Percentiles rank a stretch among this genome's conserved stretches.
Conservation (phyloP, 2,888 invertebrate genomes). For the Cybosia mesomella region DNA sequence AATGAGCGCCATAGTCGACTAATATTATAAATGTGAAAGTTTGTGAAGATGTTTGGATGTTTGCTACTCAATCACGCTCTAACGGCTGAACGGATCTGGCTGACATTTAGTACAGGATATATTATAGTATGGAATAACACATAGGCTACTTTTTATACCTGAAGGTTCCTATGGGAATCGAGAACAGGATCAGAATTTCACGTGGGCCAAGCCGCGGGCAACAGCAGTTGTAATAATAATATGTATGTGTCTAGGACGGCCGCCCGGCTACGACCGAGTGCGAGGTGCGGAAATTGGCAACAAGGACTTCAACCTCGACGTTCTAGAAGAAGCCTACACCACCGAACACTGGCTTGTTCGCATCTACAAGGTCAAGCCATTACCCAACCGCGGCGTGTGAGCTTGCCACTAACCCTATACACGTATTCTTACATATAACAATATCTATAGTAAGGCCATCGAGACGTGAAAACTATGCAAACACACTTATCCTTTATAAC, state of each 20-base stretch:
- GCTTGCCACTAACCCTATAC: slow-evolving; percentile 22
- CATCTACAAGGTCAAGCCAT: slow-evolving; percentile 98
- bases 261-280: slow-evolving; percentile 98
- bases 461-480: neutral
- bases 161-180: too few relatives aligned
- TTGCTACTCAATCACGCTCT: too few relatives aligned
- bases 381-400: slow-evolving; percentile 95
- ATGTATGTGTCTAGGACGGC: slow-evolving; percentile 88
- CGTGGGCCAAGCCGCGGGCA: neutral
- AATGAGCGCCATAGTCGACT: too few relatives aligned
- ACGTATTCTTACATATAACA: slow-evolving; percentile 18
- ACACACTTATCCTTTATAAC: neutral
- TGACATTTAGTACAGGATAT: too few relatives aligned
- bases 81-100: too few relatives aligned
- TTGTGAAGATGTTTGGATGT: too few relatives aligned
- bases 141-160: too few relatives aligned
- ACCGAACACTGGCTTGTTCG: slow-evolving; percentile 99
- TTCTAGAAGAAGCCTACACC: slow-evolving; percentile 99
- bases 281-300: slow-evolving; percentile 99
- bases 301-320: slow-evolving; percentile 98
- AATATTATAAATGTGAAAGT: too few relatives aligned
- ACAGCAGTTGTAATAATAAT: neutral
- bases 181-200: too few relatives aligned
- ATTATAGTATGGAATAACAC: too few relatives aligned
- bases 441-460: neutral